phyloP scores from a whole-genome alignment of 2,113 vertebrate genomes.

The Leptobrachium ailaonicum region DNA sequence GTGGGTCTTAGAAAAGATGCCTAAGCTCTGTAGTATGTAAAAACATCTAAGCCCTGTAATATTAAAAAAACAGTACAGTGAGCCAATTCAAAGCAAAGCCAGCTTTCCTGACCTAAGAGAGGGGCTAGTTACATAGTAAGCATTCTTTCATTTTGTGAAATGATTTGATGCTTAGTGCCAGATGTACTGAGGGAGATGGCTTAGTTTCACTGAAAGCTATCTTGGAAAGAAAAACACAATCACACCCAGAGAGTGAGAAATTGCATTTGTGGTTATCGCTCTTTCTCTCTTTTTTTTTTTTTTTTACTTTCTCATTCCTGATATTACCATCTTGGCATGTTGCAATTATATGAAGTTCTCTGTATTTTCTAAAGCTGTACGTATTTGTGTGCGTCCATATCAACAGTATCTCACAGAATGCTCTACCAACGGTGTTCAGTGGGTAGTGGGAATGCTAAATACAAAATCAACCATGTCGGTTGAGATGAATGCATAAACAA shows the following conservation, averaged over 20 bases:
- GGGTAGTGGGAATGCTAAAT: slow-evolving; percentile 1
- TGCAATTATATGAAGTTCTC: slow-evolving; percentile 2
- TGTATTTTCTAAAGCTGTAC: background rate
- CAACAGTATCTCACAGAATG: background rate
- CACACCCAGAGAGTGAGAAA: slow-evolving; percentile 16
- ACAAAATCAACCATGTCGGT: background rate
- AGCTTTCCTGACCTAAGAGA: background rate
- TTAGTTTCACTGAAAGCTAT: slow-evolving; percentile 17
- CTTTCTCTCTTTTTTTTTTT: background rate
- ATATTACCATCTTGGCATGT: background rate
- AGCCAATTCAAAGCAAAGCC: background rate
- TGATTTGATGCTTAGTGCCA: slow-evolving; percentile 22
- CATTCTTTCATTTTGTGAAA: slow-evolving; percentile 16
- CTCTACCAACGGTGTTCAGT: slow-evolving; percentile 4
- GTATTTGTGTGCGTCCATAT: slow-evolving; percentile 1
- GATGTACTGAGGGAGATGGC: slow-evolving; percentile 1
- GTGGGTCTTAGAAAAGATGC: background rate
- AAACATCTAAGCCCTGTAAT: slow-evolving; percentile 1
- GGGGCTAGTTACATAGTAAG: background rate
- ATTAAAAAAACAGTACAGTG: slow-evolving; percentile 4
- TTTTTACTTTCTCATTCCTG: slow-evolving; percentile 1
- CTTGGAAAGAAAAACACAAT: slow-evolving; percentile 20
- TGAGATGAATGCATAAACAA: slow-evolving; percentile 3
- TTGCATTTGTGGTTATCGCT: slow-evolving; percentile 27
- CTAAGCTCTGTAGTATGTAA: slow-evolving; percentile 12